Conservation (phyloP, 2,888 invertebrate genomes). For the Plebejus melissa region DNA sequence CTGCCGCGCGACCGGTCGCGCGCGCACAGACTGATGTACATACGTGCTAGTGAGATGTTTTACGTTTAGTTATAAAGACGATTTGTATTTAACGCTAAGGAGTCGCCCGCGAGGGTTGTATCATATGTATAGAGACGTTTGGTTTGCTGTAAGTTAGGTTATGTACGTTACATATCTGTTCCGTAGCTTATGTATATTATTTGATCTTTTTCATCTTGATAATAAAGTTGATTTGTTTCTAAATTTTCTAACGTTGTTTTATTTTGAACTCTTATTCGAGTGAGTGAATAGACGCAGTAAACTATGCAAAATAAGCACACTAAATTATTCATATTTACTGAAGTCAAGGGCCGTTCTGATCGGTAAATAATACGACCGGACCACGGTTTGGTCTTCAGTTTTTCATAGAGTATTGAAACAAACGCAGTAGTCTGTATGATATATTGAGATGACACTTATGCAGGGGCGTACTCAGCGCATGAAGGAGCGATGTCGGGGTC, state of each 20-base stretch:
- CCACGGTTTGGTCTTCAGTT: background rate
- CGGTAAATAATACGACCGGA: background rate
- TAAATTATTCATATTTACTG: too few relatives aligned
- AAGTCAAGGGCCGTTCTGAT: background rate
- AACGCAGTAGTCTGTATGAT: background rate
- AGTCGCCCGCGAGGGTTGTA: conserved; percentile 35
- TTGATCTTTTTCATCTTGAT: conserved; percentile 79
- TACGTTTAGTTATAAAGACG: conserved; percentile 57
- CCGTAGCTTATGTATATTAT: conserved; percentile 73
- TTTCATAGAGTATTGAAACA: background rate
- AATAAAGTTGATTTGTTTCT: conserved; percentile 80
- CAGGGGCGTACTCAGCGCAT: conserved; percentile 48
- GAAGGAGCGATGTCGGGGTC: conserved; percentile 63
- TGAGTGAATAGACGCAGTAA: background rate
- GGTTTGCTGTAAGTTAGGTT: conserved; percentile 46
- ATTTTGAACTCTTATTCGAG: conserved; percentile 32
- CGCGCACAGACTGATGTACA: conserved; percentile 69
- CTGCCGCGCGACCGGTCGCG: conserved; percentile 58
- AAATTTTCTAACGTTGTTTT: conserved; percentile 62
- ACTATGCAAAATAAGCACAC: background rate
- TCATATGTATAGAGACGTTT: conserved; percentile 42
- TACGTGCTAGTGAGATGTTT: conserved; percentile 75
- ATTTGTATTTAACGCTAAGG: conserved; percentile 26
- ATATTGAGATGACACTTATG: background rate
- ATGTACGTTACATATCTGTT: conserved; percentile 57